A percentile compares a stretch with the other conserved stretches of the same genome.
phyloP scores from a whole-genome alignment of 2,797 vertebrate genomes.

The Rhinella marina region DNA sequence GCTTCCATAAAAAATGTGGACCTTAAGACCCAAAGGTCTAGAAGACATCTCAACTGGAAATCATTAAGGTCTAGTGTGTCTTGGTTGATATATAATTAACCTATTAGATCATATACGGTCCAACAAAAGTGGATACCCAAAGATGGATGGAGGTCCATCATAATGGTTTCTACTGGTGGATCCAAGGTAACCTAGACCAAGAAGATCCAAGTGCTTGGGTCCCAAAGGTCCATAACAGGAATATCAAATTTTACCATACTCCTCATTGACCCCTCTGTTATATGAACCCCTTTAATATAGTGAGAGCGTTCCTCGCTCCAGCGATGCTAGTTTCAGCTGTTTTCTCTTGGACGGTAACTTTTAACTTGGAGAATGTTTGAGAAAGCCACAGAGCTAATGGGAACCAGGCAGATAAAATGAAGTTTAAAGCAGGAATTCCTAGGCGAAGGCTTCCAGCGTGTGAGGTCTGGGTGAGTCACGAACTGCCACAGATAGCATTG shows the following conservation, averaged over 20 bases:
- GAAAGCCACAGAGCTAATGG: constrained; percentile 82
- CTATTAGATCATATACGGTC: neutral
- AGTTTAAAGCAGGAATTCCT: constrained; percentile 79
- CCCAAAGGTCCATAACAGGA: neutral
- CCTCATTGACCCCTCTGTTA: neutral
- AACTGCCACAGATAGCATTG: constrained; percentile 67
- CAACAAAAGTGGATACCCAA: neutral
- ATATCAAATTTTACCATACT: neutral
- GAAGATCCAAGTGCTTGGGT: neutral
- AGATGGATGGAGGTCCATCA: neutral
- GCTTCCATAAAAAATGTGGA: too few relatives aligned
- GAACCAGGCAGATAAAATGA: constrained; percentile 86
- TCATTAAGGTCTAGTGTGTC: neutral
- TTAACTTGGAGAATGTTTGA: constrained; percentile 75
- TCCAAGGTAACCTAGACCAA: neutral
- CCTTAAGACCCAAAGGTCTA: too few relatives aligned
- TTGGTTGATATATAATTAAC: neutral
- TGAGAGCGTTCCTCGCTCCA: constrained; percentile 58
- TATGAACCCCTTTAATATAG: neutral
- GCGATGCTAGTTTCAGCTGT: constrained; percentile 72
- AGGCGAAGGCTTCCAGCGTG: constrained; percentile 70
- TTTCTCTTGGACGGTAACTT: constrained; percentile 72
- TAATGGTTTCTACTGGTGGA: neutral
- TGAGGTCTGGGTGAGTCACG: constrained; percentile 76
- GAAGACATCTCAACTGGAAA: too few relatives aligned